Conservation (phyloP, 1,140 invertebrate species). For the Mizuhopecten yessoensis region DNA sequence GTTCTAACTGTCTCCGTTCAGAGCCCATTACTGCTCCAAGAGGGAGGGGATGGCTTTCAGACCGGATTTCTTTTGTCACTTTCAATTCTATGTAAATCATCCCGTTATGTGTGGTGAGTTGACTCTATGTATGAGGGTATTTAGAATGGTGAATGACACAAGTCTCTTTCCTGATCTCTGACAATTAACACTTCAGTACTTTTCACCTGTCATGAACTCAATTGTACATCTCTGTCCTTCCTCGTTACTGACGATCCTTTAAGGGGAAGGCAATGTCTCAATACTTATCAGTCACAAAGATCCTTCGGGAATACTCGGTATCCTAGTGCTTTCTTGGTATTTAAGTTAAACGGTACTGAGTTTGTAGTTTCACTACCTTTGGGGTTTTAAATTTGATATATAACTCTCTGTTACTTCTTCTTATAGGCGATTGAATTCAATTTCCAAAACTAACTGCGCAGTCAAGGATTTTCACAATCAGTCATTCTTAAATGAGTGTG, state of each 20-base stretch:
- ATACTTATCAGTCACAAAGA: neutral
- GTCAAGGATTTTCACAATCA: neutral
- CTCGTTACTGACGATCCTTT: neutral
- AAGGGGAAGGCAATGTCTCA: neutral
- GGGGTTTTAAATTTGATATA: neutral
- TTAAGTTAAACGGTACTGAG: neutral
- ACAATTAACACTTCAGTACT: neutral
- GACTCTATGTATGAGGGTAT: conserved; percentile 7
- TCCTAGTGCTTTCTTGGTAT: neutral
- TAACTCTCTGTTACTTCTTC: neutral
- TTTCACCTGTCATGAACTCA: neutral
- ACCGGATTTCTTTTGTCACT: conserved; percentile 8
- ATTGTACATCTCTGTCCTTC: neutral
- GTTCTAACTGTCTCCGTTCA: neutral
- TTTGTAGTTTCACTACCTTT: neutral
- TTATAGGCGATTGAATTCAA: conserved; percentile 2
- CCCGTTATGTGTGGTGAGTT: neutral
- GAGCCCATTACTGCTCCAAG: neutral
- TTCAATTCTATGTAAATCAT: neutral
- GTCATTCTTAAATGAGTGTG: neutral
- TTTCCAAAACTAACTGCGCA: neutral
- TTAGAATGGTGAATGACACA: neutral
- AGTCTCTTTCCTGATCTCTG: neutral
- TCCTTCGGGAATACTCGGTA: neutral
- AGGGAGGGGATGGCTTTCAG: conserved; percentile 7